These are phyloP conservation scores for Phaetusa simplex DNA, from an alignment of 2,113 vertebrate species.

Conservation along the genomic window DNA sequence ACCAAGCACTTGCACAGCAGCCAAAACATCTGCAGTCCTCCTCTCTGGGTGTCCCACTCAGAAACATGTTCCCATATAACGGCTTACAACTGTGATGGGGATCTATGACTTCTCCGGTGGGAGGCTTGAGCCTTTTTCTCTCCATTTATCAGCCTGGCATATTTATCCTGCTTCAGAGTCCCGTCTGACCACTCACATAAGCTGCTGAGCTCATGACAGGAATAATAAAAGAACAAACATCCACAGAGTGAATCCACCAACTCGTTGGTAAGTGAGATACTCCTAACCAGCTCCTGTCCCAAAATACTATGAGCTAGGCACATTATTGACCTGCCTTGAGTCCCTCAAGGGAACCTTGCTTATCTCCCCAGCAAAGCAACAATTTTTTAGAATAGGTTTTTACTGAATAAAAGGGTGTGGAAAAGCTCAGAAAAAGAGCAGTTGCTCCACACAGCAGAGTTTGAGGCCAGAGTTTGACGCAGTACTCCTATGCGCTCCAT, in stretches of 20 bases:
- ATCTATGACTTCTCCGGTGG: not conserved
- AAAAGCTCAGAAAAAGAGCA: not conserved
- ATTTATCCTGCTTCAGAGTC: not conserved
- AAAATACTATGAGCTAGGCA: not conserved
- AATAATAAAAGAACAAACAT: not conserved
- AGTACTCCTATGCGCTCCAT: accelerated
- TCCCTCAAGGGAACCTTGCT: not conserved
- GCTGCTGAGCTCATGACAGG: not conserved
- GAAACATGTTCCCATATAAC: not conserved
- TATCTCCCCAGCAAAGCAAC: not conserved
- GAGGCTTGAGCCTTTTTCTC: not conserved
- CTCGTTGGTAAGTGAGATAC: not conserved
- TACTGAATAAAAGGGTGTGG: not conserved
- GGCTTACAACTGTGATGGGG: not conserved
- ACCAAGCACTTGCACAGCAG: not conserved
- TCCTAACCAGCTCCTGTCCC: not conserved
- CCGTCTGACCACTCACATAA: not conserved
- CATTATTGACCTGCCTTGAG: not conserved
- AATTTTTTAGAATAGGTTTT: not conserved
- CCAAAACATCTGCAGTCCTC: not conserved
- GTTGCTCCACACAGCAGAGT: not conserved
- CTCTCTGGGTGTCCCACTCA: not conserved
- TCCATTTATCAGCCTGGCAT: not conserved
- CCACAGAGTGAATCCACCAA: not conserved
- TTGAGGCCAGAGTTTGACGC: not conserved